Conservation (phyloP, 2,113 vertebrate genomes). For the Grallaria varia region DNA sequence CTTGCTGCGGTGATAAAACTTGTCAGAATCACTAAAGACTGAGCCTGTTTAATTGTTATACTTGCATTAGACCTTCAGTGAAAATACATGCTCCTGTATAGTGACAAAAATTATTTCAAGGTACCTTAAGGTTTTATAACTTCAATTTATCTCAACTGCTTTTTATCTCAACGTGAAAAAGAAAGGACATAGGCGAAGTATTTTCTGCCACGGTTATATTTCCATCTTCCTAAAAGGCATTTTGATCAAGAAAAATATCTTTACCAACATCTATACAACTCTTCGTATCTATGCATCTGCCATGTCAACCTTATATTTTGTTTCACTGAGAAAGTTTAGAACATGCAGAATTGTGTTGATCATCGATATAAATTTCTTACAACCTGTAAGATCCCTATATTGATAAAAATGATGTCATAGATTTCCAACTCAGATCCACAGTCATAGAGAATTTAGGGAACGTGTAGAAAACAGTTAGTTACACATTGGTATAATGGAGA, state of each 20-base stretch:
- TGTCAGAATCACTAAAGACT: neutral
- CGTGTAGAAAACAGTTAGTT: neutral
- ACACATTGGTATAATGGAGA: fast-evolving
- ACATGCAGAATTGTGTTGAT: neutral
- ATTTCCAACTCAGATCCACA: neutral
- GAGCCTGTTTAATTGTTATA: neutral
- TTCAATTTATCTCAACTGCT: neutral
- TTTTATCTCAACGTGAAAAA: neutral
- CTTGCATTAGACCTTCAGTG: neutral
- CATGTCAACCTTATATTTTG: neutral
- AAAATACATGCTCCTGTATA: neutral
- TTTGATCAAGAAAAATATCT: neutral
- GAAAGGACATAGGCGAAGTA: neutral
- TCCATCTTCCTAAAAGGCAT: neutral
- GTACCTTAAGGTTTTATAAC: neutral
- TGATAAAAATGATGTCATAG: fast-evolving
- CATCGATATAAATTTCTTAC: neutral
- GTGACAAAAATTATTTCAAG: neutral
- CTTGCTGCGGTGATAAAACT: neutral
- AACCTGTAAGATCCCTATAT: neutral
- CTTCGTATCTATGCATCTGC: neutral
- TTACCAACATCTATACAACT: neutral
- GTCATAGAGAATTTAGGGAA: neutral
- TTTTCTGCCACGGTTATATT: neutral
- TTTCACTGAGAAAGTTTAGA: neutral